Evolutionary conservation across 2,113 vertebrate species (phyloP), one percentile per base, ranked within the genome.

Genomic region (Zosterops borbonicus): DNA sequence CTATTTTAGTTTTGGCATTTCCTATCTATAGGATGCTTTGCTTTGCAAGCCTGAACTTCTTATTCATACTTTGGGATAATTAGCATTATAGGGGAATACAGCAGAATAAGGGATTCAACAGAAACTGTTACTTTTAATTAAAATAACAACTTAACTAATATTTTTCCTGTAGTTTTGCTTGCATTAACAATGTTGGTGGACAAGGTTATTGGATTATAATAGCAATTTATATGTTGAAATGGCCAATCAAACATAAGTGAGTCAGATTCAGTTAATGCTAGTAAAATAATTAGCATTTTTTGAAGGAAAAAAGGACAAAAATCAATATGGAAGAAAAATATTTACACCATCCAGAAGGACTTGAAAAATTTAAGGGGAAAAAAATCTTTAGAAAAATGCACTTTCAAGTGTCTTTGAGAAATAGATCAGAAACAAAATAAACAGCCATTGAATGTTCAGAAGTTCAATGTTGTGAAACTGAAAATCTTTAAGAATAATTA

Each of bases 401-500:
- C 60, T 94, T 96, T 89, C 71, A 83, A 53, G 39, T 84, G 47
- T 89, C 69, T 96, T 75, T 92, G 86, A 93, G 69, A 94, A 84
- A 89, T 82, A 79, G 77, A 85, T 88, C 46, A 89, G 81, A 92
- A 94, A 82, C 50, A 87, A 94, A 64, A 35, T 77, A 92, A 95
- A 60, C 44, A 50, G 33, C 35, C 86, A 73, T 79, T 81, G 90
- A 82, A 78, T 79, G 81, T 58, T 96, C 37, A 86, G 83, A 96
- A 97, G 96, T 95, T 96, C 74, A 83, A 39, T 95, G 91, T 93
- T n/a, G 39, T 62, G 88, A 90, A 96, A 84, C 80, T 71, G 79
- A 79, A 96, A 96, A 83, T 97, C 94, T 96, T 94, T 95, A 93
- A 68, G 85, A 94, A 84, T 94, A 87, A 93, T 70, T 92, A 97